phyloP scores from a whole-genome alignment of 2,113 vertebrate genomes.

The Catharus fuscescens region DNA sequence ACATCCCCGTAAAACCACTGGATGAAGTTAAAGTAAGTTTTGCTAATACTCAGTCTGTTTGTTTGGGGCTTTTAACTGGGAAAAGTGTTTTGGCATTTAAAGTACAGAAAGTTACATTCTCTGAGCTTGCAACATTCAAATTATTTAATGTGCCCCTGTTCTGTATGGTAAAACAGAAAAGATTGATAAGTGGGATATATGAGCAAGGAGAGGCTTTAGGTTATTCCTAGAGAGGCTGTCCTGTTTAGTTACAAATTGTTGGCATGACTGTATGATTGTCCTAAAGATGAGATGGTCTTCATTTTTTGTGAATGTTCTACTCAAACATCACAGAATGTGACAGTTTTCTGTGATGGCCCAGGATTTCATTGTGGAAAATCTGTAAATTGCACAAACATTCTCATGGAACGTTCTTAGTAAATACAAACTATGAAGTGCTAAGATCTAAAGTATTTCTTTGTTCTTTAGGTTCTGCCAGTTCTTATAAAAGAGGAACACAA shows the following conservation, averaged over 20 bases:
- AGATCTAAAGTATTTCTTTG: background rate
- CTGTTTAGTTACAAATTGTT: background rate
- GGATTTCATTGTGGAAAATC: background rate
- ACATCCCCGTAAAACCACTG: constrained; percentile 77
- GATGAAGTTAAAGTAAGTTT: constrained; percentile 85
- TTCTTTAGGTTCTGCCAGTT: constrained; percentile 65
- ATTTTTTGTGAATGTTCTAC: background rate
- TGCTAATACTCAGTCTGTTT: background rate
- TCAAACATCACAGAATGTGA: background rate
- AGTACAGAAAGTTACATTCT: background rate
- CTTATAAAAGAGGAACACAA: constrained; percentile 76
- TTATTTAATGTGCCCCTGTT: background rate
- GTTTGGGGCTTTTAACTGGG: background rate
- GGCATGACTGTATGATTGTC: background rate
- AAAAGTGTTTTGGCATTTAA: background rate
- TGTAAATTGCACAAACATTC: background rate
- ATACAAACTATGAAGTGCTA: background rate
- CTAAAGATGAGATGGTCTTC: background rate
- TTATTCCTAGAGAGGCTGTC: background rate
- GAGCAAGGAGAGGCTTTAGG: background rate
- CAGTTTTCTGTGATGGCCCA: background rate
- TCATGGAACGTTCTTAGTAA: background rate
- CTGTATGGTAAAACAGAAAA: background rate
- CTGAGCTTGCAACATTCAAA: background rate
- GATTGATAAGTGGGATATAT: background rate